Evolutionary conservation across 1,140 invertebrate species (phyloP).

Genomic region (Caenorhabditis inopinata): DNA sequence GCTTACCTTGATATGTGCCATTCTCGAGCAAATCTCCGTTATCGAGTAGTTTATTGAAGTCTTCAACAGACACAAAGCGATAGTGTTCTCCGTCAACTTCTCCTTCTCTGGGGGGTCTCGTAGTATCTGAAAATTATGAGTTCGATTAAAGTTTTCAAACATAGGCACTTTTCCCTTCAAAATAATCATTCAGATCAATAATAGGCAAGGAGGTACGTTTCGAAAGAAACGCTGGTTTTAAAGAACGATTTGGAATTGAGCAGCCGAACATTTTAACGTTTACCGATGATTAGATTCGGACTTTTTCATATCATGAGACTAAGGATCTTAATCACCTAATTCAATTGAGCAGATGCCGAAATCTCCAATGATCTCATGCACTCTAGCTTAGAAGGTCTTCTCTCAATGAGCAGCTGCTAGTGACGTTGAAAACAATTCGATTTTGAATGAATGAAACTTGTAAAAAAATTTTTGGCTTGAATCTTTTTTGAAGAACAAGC

Average conservation of each 20-base stretch:
- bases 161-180: not conserved
- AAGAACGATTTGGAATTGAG: not conserved
- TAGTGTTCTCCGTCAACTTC: conserved; percentile 53
- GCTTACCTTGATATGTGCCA: conserved; percentile 48
- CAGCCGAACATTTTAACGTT: conserved; percentile 8
- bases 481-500: no score
- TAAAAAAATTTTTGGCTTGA: no score
- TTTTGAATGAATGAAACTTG: not conserved
- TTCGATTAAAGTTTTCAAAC: not conserved
- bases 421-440: not conserved
- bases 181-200: conserved; percentile 7
- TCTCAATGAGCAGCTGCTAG: not conserved
- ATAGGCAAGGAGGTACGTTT: not conserved
- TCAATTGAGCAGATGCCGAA: not conserved
- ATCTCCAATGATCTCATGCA: not conserved
- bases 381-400: not conserved
- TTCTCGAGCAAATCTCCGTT: conserved; percentile 47
- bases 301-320: not conserved
- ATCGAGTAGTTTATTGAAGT: conserved; percentile 37
- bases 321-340: conserved; percentile 22
- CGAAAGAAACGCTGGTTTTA: conserved; percentile 9
- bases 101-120: conserved; percentile 47
- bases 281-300: not conserved
- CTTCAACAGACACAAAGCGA: conserved; percentile 39
- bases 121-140: conserved; percentile 44